phyloP scores from a whole-genome alignment of 2,113 vertebrate genomes.

The Pelmatolapia mariae region DNA sequence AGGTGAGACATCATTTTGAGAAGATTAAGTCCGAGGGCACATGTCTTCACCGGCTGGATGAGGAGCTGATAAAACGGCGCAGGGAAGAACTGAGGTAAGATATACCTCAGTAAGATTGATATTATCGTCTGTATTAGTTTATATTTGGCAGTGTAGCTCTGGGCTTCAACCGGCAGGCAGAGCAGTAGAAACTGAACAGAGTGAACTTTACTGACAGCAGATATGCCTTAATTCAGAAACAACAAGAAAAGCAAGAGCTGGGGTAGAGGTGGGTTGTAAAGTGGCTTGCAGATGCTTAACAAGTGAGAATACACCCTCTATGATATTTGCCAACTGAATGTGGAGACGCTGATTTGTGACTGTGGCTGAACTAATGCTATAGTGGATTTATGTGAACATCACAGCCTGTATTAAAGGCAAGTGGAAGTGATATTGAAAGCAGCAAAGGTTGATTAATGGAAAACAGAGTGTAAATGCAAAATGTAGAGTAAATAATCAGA shows the following conservation, averaged over 20 bases:
- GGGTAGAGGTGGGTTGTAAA: rapidly evolving
- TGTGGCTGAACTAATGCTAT: not conserved
- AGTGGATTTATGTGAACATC: not conserved
- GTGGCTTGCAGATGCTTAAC: not conserved
- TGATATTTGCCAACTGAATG: not conserved
- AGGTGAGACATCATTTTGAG: conserved; percentile 95
- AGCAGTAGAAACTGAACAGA: not conserved
- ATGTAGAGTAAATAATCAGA: rapidly evolving
- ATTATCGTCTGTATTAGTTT: not conserved
- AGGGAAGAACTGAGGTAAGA: conserved; percentile 90
- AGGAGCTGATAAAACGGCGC: conserved; percentile 90
- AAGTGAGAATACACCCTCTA: not conserved
- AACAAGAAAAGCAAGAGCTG: not conserved
- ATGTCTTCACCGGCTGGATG: conserved; percentile 91
- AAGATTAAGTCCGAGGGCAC: conserved; percentile 97
- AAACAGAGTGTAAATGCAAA: not conserved
- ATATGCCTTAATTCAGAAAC: not conserved
- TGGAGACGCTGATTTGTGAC: not conserved
- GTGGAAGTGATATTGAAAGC: not conserved
- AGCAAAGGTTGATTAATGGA: not conserved
- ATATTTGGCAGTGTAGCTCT: not conserved
- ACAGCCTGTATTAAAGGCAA: not conserved
- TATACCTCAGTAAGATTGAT: not conserved
- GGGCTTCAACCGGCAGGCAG: rapidly evolving
- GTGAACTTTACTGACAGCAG: not conserved